These are phyloP conservation scores for Lumbricus terrestris DNA, from an alignment of 2,888 invertebrate species.

Conservation along the genomic window DNA sequence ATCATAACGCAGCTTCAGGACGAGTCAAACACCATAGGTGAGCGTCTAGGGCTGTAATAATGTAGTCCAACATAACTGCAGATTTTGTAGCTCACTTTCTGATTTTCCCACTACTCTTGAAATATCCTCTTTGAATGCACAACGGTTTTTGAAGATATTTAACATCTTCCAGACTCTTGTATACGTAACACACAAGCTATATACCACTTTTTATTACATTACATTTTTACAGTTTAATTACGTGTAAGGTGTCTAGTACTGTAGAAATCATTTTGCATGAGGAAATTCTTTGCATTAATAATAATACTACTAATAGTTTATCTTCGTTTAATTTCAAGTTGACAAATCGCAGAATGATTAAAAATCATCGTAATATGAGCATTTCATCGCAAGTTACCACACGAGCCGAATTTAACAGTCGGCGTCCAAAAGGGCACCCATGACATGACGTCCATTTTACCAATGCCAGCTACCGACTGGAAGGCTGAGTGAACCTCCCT, in stretches of 20 bases:
- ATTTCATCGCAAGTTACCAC: too few species aligned
- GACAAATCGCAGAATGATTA: too few species aligned
- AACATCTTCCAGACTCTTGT: neutral
- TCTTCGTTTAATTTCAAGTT: too few species aligned
- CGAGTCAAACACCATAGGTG: conserved; percentile 94
- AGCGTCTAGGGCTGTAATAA: conserved; percentile 29
- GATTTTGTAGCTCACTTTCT: neutral
- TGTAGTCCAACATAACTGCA: neutral
- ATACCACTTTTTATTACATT: neutral
- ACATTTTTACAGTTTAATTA: neutral
- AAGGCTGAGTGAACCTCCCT: too few species aligned
- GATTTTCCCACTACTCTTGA: too few species aligned
- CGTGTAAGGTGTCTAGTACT: neutral
- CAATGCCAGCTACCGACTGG: too few species aligned
- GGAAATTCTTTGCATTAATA: neutral
- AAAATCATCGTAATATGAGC: too few species aligned
- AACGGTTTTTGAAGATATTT: neutral
- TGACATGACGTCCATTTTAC: too few species aligned
- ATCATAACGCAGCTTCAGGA: conserved; percentile 87
- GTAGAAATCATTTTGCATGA: neutral
- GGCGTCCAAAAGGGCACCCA: too few species aligned
- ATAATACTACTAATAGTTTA: neutral
- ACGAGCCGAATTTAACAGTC: too few species aligned
- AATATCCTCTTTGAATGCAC: neutral
- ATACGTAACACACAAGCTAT: too few species aligned